Evolutionary conservation across 2,797 vertebrate species (phyloP).

Genomic region (Danio choprae): DNA sequence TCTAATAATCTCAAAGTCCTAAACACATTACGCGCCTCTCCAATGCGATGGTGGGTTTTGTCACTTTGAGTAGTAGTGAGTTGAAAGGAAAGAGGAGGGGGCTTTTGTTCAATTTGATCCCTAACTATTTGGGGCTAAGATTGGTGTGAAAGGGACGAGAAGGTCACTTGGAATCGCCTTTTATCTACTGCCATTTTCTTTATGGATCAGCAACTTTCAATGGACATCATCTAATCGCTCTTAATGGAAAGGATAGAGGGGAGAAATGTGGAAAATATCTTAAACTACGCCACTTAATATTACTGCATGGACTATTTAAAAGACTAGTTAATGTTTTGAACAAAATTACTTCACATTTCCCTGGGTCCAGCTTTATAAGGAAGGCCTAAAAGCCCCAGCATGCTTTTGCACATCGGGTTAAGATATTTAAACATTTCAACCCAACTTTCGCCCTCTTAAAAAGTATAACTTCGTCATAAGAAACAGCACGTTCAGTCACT

Average conservation of each 20-base stretch:
- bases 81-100: constrained; percentile 83
- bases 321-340: constrained; percentile 13
- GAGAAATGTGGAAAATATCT: constrained; percentile 78
- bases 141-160: constrained; percentile 94
- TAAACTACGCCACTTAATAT: constrained; percentile 64
- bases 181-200: constrained; percentile 92
- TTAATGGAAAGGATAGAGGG: constrained; percentile 86
- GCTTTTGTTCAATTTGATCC: constrained; percentile 90
- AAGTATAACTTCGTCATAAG: neutral
- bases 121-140: constrained; percentile 91
- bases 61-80: constrained; percentile 83
- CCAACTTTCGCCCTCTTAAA: too few species aligned
- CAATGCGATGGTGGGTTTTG: constrained; percentile 74
- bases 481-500: neutral
- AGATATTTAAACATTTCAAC: neutral
- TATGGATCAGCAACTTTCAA: constrained; percentile 96
- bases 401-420: neutral
- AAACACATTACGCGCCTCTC: constrained; percentile 50
- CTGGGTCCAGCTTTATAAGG: neutral
- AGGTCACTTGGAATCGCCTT: constrained; percentile 97
- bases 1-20: constrained; percentile 17
- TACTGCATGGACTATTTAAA: constrained; percentile 57
- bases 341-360: neutral
- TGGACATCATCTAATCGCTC: constrained; percentile 94
- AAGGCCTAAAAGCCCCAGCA: neutral